A percentile compares a stretch with the other conserved stretches of the same genome.
phyloP scores from a whole-genome alignment of 2,888 invertebrate species.

The Hydrotaea diabolus region DNA sequence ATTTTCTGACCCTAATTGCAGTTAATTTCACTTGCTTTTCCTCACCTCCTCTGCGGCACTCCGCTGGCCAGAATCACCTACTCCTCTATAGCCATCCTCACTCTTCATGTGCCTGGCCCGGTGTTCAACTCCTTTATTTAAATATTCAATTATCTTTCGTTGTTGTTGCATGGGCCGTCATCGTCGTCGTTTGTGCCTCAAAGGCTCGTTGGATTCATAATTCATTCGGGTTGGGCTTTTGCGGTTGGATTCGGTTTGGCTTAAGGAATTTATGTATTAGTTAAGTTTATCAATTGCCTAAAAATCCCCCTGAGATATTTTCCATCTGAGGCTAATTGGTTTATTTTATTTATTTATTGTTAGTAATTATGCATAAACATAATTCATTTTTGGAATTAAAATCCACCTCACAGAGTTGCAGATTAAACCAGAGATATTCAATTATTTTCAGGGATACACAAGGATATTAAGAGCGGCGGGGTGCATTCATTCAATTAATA shows the following conservation, averaged over 20 bases:
- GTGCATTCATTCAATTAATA: not conserved
- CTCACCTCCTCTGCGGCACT: conserved; percentile 30
- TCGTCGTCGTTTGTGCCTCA: conserved; percentile 7
- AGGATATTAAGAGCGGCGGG: not conserved
- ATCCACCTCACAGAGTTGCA: not conserved
- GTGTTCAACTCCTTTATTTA: conserved; percentile 34
- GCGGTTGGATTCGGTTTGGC: conserved; percentile 8
- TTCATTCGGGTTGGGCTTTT: conserved; percentile 43
- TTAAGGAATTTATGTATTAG: conserved; percentile 59
- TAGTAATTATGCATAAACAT: conserved; percentile 54
- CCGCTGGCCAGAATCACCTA: not conserved
- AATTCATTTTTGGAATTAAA: conserved; percentile 12
- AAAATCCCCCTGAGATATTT: conserved; percentile 64
- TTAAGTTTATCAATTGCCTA: conserved; percentile 60
- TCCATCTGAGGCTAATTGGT: conserved; percentile 66
- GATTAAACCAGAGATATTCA: not conserved
- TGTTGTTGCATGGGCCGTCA: conserved; percentile 26
- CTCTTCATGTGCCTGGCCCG: not conserved
- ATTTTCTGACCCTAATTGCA: conserved; percentile 67
- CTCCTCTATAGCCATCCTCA: not conserved
- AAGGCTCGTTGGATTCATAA: conserved; percentile 52
- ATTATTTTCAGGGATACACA: not conserved
- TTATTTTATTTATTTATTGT: conserved; percentile 64
- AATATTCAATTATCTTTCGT: conserved; percentile 66
- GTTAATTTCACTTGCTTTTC: conserved; percentile 65